These are phyloP conservation scores for Scaptomyza cyrtandrae DNA, from an alignment of 2,888 invertebrate species.

Conservation along the genomic window DNA sequence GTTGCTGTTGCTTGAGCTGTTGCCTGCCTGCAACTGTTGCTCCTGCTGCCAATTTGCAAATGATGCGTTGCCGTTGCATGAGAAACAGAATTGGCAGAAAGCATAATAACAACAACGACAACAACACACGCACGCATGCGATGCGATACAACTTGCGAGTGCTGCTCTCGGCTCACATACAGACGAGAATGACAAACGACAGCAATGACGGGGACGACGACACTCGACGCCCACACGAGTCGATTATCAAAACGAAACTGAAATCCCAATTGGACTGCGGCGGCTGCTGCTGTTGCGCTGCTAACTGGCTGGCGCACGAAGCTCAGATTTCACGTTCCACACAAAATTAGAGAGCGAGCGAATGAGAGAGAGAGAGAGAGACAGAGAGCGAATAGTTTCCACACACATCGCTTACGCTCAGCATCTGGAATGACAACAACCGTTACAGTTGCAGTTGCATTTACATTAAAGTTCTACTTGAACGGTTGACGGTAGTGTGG, in stretches of 20 bases:
- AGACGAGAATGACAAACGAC: slow-evolving; percentile 41
- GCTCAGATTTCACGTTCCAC: slow-evolving; percentile 74
- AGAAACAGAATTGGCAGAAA: slow-evolving; percentile 32
- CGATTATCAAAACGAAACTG: slow-evolving; percentile 67
- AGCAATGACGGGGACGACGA: slow-evolving; percentile 29
- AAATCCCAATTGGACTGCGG: slow-evolving; percentile 54
- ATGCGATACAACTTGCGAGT: slow-evolving; percentile 36
- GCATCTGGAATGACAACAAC: slow-evolving; percentile 59
- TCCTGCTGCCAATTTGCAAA: slow-evolving; percentile 63
- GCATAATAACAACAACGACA: slow-evolving; percentile 27
- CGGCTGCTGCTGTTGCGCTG: slow-evolving; percentile 53
- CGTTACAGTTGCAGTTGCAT: slow-evolving; percentile 50
- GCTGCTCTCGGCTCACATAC: slow-evolving; percentile 25
- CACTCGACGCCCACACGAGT: slow-evolving; percentile 70
- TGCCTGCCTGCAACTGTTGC: slow-evolving; percentile 44
- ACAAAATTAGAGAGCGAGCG: neutral
- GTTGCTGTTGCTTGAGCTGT: slow-evolving; percentile 34
- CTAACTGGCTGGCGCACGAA: slow-evolving; percentile 63
- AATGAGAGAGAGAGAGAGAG: neutral
- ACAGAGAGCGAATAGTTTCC: slow-evolving; percentile 46
- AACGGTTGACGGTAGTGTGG: slow-evolving; percentile 29
- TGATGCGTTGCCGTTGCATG: slow-evolving; percentile 51
- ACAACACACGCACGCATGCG: slow-evolving; percentile 52
- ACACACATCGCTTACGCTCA: slow-evolving; percentile 36
- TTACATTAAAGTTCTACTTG: slow-evolving; percentile 11